Base-by-base conservation (phyloP, 2,888 invertebrate species). In the Leucoptera coffeella region DNA sequence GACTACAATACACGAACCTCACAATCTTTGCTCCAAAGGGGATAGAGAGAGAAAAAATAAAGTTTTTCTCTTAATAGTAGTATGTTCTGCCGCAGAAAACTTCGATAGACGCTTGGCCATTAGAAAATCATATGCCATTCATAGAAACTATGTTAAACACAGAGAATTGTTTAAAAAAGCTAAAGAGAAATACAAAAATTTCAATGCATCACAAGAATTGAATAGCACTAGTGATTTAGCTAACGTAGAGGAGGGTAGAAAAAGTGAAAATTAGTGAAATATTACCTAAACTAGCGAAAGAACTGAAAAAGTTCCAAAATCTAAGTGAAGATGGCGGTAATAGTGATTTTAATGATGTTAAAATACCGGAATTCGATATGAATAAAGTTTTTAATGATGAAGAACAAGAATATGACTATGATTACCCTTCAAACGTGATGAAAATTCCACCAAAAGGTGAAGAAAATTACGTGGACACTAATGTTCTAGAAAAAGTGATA, bases 21-120 rank as follows among this genome's bases (percentile, higher is more conserved):
- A 53, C 19, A 48, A 69, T 31, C 43, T 78, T 20, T 85, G 84
- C 41, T 35, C 43, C n/a, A 43, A 43, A 23, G 23, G 23, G 8
- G 37, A 28, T 28, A n/a, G n/a, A n/a, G n/a, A n/a, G n/a, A n/a
- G n/a, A n/a, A 51, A 46, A 27, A 49, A 55, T 27, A 54, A 56
- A 42, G 43, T 78, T 2, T 78, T 81, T 41, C 50, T 88, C 12
- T 56, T 89, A 4, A 78, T 90, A 32, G 74, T 87, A 12, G 82
- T 90, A 0, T 84, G 83, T 42, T 86, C 89, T 0, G 75, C 84
- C 1, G 78, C 85, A 1, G 49, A 53, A 1, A 82, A 89, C 51
- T 75, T 80, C 36, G 75, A 78, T 15, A 73, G 77, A 21, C 67
- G 90, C 23, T 39, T 50, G 21, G 80, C 82, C 1, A 82, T 86